phyloP scores from a whole-genome alignment of 2,888 invertebrate species.

The Automeris io region DNA sequence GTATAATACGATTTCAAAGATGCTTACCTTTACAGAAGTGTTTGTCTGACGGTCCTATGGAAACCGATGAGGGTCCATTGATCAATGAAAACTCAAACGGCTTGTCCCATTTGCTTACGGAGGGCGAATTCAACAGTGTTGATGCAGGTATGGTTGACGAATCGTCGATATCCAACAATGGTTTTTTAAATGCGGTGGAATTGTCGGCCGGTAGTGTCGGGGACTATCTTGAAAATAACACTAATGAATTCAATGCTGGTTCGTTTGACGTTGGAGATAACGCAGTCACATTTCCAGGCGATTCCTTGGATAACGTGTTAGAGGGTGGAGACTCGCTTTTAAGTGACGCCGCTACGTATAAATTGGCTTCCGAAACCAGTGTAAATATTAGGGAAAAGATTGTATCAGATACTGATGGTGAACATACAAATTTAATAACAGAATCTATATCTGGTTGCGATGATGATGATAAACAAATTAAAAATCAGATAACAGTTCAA shows the following conservation, averaged over 20 bases:
- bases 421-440: neutral
- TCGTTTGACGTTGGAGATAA: constrained; percentile 68
- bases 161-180: constrained; percentile 65
- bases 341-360: constrained; percentile 42
- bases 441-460: neutral
- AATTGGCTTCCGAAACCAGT: constrained; percentile 47
- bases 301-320: constrained; percentile 53
- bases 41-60: constrained; percentile 58
- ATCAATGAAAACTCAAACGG: constrained; percentile 70
- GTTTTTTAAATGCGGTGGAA: constrained; percentile 66
- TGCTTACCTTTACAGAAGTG: constrained; percentile 46
- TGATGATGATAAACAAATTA: too few species aligned
- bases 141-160: constrained; percentile 61
- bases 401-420: constrained; percentile 8
- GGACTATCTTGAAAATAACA: constrained; percentile 63
- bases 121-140: constrained; percentile 65
- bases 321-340: constrained; percentile 60
- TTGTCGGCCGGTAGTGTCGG: constrained; percentile 66
- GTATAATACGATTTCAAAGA: neutral
- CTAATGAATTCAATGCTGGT: constrained; percentile 50
- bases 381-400: constrained; percentile 45
- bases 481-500: too few species aligned
- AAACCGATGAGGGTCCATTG: constrained; percentile 63
- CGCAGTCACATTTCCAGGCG: constrained; percentile 61
- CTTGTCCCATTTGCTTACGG: constrained; percentile 62